Percentiles rank a stretch among this genome's conserved stretches.
phyloP scores from a whole-genome alignment of 2,888 invertebrate species.

The Ormia ochracea region DNA sequence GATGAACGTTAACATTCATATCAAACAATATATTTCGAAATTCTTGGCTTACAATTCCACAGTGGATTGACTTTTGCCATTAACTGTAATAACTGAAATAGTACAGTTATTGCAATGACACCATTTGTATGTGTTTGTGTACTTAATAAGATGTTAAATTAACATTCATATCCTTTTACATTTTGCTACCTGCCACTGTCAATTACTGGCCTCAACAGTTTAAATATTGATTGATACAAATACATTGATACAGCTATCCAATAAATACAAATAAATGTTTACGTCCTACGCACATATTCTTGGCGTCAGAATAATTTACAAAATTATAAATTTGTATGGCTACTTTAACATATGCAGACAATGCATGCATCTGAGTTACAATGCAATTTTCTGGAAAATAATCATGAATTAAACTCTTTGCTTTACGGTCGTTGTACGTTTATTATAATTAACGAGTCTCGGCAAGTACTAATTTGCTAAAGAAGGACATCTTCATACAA shows the following conservation, averaged over 20 bases:
- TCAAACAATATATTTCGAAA: too few species aligned
- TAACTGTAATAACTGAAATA: background rate
- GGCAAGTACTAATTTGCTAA: constrained; percentile 35
- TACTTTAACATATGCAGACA: background rate
- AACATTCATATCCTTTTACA: constrained; percentile 56
- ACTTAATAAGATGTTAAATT: constrained; percentile 58
- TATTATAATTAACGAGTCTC: background rate
- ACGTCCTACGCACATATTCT: constrained; percentile 7
- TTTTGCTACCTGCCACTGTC: constrained; percentile 57
- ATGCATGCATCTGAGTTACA: background rate
- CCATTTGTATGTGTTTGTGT: constrained; percentile 19
- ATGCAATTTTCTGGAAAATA: constrained; percentile 51
- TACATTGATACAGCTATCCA: constrained; percentile 52
- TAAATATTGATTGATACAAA: constrained; percentile 72
- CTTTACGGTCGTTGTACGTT: constrained; percentile 5
- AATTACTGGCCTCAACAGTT: constrained; percentile 65
- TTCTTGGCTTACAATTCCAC: background rate
- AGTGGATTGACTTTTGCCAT: background rate
- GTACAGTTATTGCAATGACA: background rate
- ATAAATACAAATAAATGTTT: background rate
- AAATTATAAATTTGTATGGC: constrained; percentile 33
- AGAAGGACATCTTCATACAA: background rate
- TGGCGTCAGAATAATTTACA: constrained; percentile 36
- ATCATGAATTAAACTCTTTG: constrained; percentile 48
- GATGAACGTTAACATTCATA: too few species aligned